Percentiles rank a stretch among this genome's conserved stretches.
These are phyloP conservation scores for Craniophora ligustri DNA, from an alignment of 2,888 invertebrate species.

Conservation along the genomic window DNA sequence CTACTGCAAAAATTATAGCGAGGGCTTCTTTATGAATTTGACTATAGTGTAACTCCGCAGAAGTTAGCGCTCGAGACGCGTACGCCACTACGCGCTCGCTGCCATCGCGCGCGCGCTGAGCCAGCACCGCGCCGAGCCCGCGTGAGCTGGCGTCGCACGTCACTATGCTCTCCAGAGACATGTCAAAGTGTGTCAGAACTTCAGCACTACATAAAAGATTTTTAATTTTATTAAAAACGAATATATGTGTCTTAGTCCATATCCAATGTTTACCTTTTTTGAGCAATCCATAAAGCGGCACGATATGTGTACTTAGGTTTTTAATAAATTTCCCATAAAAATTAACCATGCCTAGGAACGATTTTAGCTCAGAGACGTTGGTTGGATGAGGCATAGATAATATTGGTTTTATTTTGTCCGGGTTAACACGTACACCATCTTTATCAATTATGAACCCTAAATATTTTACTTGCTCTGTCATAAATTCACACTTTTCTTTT, in stretches of 20 bases:
- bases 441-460: neutral
- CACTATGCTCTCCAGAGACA: neutral
- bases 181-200: conserved; percentile 3
- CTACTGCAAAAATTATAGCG: neutral
- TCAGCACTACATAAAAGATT: conserved; percentile 5
- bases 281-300: neutral
- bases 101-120: conserved; percentile 1
- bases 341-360: conserved; percentile 4
- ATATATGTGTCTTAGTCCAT: neutral
- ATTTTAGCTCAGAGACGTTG: neutral
- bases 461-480: neutral
- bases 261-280: conserved; percentile 1
- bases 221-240: conserved; percentile 1
- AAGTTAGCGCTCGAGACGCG: conserved; percentile 13
- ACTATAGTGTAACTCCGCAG: too few relatives aligned
- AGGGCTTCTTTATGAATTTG: too few relatives aligned
- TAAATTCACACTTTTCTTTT: neutral
- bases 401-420: conserved; percentile 3
- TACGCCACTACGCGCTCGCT: conserved; percentile 7
- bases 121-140: conserved; percentile 9
- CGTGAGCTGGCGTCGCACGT: conserved; percentile 11
- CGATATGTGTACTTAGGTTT: neutral
- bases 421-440: neutral
- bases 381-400: neutral
- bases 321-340: conserved; percentile 12